Evolutionary conservation across 2,113 vertebrate genomes (phyloP).

Genomic region (Solea senegalensis): DNA sequence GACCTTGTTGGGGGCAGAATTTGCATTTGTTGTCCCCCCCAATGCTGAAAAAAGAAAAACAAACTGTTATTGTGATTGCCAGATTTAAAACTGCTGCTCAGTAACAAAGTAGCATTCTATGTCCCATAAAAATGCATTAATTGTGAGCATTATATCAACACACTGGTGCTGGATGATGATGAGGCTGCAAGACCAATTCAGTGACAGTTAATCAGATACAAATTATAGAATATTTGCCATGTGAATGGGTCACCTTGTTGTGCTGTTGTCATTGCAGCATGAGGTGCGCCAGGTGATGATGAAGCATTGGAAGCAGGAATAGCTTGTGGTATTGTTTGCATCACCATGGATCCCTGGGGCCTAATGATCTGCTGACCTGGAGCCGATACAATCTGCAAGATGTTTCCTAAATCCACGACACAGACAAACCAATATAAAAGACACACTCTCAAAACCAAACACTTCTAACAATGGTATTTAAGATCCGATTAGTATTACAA

Average conservation of each 20-base stretch:
- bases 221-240: neutral
- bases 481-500: neutral
- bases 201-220: neutral
- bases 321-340: conserved; percentile 85
- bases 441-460: neutral
- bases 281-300: conserved; percentile 78
- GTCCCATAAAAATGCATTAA: neutral
- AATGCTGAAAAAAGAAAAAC: conserved; percentile 40
- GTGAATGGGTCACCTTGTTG: conserved; percentile 79
- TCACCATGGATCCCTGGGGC: conserved; percentile 87
- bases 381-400: conserved; percentile 92
- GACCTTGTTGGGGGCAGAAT: conserved; percentile 58
- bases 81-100: neutral
- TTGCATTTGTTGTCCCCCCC: conserved; percentile 60
- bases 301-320: conserved; percentile 82
- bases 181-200: neutral
- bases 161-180: neutral
- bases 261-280: conserved; percentile 76
- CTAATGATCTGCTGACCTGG: conserved; percentile 89
- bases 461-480: neutral
- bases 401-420: conserved; percentile 83
- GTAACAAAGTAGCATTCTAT: neutral
- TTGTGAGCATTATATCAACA: neutral
- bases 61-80: neutral
- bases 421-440: conserved; percentile 7